A percentile compares a stretch with the other conserved stretches of the same genome.
phyloP scores from a whole-genome alignment of 2,797 vertebrate genomes.

The Anas bahamensis region DNA sequence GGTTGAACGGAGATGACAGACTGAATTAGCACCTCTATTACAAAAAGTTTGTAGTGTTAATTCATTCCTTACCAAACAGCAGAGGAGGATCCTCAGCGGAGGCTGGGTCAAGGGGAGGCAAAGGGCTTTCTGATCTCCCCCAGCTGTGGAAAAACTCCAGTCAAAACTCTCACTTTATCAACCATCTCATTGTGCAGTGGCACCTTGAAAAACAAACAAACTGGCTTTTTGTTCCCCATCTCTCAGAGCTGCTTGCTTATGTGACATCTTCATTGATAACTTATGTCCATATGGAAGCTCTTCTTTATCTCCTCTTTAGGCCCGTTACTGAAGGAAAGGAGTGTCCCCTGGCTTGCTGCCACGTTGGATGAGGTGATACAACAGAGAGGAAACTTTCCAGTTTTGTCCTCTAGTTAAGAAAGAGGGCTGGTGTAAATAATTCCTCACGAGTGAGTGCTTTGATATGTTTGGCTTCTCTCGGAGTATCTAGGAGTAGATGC shows the following conservation, averaged over 20 bases:
- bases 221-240: not conserved
- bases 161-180: conserved; percentile 34
- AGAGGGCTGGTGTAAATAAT: not conserved
- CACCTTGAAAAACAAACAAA: conserved; percentile 10
- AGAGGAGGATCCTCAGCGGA: not conserved
- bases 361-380: not conserved
- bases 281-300: not conserved
- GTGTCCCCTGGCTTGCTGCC: not conserved
- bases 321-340: not conserved
- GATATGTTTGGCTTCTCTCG: not conserved
- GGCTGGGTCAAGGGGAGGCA: not conserved
- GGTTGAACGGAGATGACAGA: not conserved
- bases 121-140: not conserved
- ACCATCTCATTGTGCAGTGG: not conserved
- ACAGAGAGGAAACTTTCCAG: not conserved
- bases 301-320: not conserved
- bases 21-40: not conserved
- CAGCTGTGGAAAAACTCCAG: not conserved
- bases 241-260: not conserved
- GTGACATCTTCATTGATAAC: not conserved
- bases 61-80: not conserved
- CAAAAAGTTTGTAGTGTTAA: not conserved
- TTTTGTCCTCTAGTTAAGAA: not conserved
- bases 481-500: not conserved
- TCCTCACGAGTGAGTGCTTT: conserved; percentile 1